Evolutionary conservation across 2,797 vertebrate species (phyloP).

Genomic region (Sebastes umbrosus): DNA sequence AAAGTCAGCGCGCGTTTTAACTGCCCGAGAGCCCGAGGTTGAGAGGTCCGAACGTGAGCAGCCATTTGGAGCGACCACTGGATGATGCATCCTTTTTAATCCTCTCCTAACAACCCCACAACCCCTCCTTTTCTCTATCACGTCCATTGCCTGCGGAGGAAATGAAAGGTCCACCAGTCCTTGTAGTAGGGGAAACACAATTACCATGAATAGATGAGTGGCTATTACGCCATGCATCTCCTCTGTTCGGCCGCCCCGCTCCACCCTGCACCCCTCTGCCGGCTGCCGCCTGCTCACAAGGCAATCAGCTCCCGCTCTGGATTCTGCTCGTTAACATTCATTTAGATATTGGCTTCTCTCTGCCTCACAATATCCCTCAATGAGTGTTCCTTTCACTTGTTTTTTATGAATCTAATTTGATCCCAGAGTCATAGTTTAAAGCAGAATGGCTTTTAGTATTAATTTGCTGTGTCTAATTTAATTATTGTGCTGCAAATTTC

Average conservation of each 20-base stretch:
- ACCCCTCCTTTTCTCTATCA: constrained; percentile 54
- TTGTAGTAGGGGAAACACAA: constrained; percentile 72
- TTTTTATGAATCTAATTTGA: constrained; percentile 77
- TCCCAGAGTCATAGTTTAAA: constrained; percentile 73
- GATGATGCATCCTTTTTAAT: constrained; percentile 71
- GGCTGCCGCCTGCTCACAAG: constrained; percentile 60
- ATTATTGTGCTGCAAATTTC: constrained; percentile 62
- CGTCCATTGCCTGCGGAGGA: constrained; percentile 62
- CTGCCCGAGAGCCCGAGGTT: constrained; percentile 13
- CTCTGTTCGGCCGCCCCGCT: constrained; percentile 47
- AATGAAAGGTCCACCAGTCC: constrained; percentile 74
- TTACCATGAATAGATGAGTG: constrained; percentile 78
- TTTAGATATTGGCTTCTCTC: constrained; percentile 77
- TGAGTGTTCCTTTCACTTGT: constrained; percentile 70
- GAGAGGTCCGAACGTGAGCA: constrained; percentile 50
- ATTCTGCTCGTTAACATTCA: constrained; percentile 77
- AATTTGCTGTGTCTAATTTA: constrained; percentile 78
- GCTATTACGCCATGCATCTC: constrained; percentile 69
- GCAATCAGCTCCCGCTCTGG: constrained; percentile 71
- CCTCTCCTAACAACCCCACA: constrained; percentile 67
- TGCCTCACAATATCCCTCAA: constrained; percentile 72
- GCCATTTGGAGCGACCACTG: constrained; percentile 56
- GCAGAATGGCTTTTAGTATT: constrained; percentile 76
- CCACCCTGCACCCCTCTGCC: constrained; percentile 30
- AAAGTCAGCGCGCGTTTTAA: constrained; percentile 5